phyloP scores from a whole-genome alignment of 2,113 vertebrate genomes.

The Atrichornis clamosus region DNA sequence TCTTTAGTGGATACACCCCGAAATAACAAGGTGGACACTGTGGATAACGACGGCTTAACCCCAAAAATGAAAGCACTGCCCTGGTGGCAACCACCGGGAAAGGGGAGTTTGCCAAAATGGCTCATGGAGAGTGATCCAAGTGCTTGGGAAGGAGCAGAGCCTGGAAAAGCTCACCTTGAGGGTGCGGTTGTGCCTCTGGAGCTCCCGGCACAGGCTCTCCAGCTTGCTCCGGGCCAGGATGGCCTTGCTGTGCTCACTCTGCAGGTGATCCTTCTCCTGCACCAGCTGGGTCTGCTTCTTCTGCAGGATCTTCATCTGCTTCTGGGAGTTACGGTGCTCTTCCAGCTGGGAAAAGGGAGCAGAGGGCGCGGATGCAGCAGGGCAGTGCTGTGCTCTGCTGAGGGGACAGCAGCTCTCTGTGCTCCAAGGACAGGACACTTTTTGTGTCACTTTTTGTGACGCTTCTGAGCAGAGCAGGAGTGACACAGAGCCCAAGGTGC shows the following conservation, averaged over 20 bases:
- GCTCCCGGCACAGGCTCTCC: constrained; percentile 93
- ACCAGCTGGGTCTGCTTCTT: constrained; percentile 95
- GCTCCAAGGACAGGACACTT: background rate
- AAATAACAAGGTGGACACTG: accelerated
- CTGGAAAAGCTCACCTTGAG: constrained; percentile 80
- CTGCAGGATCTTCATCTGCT: constrained; percentile 92
- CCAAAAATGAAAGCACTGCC: background rate
- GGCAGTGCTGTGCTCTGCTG: accelerated
- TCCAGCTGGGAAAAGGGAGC: constrained; percentile 78
- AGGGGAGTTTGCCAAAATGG: background rate
- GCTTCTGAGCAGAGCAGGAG: background rate
- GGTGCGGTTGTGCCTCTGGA: constrained; percentile 95
- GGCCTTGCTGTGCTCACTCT: constrained; percentile 95
- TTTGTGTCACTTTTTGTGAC: too few species aligned
- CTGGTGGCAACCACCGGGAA: accelerated
- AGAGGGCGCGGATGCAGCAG: background rate
- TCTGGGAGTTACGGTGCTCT: constrained; percentile 92
- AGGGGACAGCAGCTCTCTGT: background rate
- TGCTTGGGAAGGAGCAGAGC: accelerated
- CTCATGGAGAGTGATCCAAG: accelerated
- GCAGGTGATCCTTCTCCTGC: constrained; percentile 94
- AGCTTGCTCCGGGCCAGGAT: constrained; percentile 95
- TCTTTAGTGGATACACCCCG: accelerated
- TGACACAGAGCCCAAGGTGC: background rate
- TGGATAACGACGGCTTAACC: accelerated